Base-by-base conservation (phyloP, 1,140 invertebrate genomes). In the Macrosteles quadrilineatus region DNA sequence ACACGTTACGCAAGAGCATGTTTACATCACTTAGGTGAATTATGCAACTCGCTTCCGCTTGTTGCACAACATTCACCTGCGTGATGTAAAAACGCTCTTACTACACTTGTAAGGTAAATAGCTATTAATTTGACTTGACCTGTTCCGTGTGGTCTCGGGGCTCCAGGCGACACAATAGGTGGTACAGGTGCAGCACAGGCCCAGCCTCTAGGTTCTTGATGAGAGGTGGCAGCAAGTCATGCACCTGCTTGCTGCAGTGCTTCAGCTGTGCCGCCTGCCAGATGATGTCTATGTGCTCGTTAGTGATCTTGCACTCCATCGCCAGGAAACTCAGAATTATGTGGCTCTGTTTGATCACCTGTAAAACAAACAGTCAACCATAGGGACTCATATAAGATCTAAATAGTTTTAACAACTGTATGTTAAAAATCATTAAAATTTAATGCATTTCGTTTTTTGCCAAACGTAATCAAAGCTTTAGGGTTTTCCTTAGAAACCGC, bases 211-310 rank as follows among this genome's bases (percentile, higher is more conserved):
- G 80, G 78, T 96, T 93, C 78, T 96, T 95, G 0, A 97, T 94
- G 68, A 97, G 84, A 1, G 93, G 91, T 0, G 93, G 92, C 30
- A 98, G 80, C 1, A 96, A 83, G 81, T 98, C 96, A 78, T 96
- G 92, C 69, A 98, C 95, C 70, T 94, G 94, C 74, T 94, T 92
- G 3, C 93, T 90, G 79, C 95, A 97, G 79, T 98, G 95, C 79
- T 98, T 98, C 31, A 97, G 80, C 79, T 97, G 95, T 2, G 94
- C 93, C 9, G 95, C 93, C 76, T 91, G 89, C 95, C 95, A 98
- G 53, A 98, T 95, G 29, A 92, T 88, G 78, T 97, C 94, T 71
- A 98, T 90, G 76, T 98, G 94, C 71, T 95, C 93, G 55, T 93
- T 90, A 0, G 92, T 95, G 19, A 98, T 91, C 68, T 93, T 87